Evolutionary conservation across 2,888 invertebrate species (phyloP), one percentile per base, ranked within the genome.

Genomic region (Gandaritis pyraliata): DNA sequence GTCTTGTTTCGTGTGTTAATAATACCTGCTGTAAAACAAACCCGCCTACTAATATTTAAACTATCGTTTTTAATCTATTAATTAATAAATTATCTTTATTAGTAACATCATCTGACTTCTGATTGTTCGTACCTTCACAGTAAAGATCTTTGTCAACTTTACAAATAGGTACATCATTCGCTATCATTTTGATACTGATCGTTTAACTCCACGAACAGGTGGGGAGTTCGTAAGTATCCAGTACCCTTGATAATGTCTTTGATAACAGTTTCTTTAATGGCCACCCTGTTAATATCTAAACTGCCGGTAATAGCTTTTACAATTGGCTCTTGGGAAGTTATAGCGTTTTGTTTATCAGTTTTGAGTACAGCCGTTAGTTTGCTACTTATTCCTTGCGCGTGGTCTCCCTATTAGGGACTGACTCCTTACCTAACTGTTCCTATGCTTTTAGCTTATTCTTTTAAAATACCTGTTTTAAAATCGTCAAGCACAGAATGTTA

Each of bases 221-320:
- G 69, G 66, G 62, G 58, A 58, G 70, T 58, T 70, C 65, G 68
- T 64, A 70, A 71, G 70, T 58, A 55, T 61, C 61, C 63, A 65
- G 65, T 67, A 68, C 64, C 75, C 69, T 65, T 65, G 76, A 75
- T 77, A 65, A 74, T 72, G 64, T 69, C 61, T 55, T 64, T 65
- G 78, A 79, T 79, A 77, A 77, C 72, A 70, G 75, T 71, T 72
- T 65, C 72, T 76, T 70, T 78, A 77, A 78, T 76, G 75, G 68
- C 74, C 56, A 61, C 57, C 64, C 69, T 73, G 75, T 69, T 75
- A 74, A 70, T 73, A 75, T 75, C 70, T 73, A 64, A 71, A 72
- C 69, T 68, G 62, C 67, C 66, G 66, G 64, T 77, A 73, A 77
- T 72, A 71, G 74, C 68, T 69, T 63, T 66, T 65, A 71, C 60